Evolutionary conservation across 1,140 invertebrate species (phyloP).

Genomic region (Goniozus legneri): DNA sequence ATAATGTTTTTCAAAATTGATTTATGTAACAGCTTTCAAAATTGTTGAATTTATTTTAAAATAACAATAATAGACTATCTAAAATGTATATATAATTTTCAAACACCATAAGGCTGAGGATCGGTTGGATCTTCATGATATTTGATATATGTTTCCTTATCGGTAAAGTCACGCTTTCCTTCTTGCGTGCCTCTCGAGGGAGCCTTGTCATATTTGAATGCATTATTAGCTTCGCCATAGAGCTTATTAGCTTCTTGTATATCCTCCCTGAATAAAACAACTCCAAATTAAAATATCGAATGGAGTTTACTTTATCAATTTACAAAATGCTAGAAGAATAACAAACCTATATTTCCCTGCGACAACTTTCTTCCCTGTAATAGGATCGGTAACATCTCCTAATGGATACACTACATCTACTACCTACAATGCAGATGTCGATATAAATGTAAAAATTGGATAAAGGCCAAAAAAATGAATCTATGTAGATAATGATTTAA

Average conservation of each 20-base stretch:
- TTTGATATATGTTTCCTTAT: slow-evolving; percentile 70
- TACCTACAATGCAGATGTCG: slow-evolving; percentile 46
- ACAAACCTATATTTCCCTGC: slow-evolving; percentile 62
- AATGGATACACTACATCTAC: slow-evolving; percentile 75
- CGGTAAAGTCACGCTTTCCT: slow-evolving; percentile 75
- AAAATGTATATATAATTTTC: slow-evolving; percentile 13
- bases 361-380: slow-evolving; percentile 76
- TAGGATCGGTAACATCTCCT: slow-evolving; percentile 79
- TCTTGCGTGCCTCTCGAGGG: slow-evolving; percentile 76
- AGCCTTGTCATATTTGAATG: slow-evolving; percentile 75
- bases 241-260: slow-evolving; percentile 65
- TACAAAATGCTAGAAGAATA: background rate
- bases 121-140: slow-evolving; percentile 69
- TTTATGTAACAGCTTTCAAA: too few relatives aligned
- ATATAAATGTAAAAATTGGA: slow-evolving; percentile 4
- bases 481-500: too few relatives aligned
- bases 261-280: slow-evolving; percentile 60
- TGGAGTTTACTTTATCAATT: background rate
- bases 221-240: slow-evolving; percentile 65
- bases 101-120: slow-evolving; percentile 66
- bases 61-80: slow-evolving; percentile 7
- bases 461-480: too few relatives aligned
- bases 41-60: slow-evolving; percentile 1
- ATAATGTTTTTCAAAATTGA: slow-evolving; percentile 9
- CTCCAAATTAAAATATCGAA: background rate